A percentile compares a stretch with the other conserved stretches of the same genome.
phyloP scores from a whole-genome alignment of 2,888 invertebrate species.

The Phortica magna region DNA sequence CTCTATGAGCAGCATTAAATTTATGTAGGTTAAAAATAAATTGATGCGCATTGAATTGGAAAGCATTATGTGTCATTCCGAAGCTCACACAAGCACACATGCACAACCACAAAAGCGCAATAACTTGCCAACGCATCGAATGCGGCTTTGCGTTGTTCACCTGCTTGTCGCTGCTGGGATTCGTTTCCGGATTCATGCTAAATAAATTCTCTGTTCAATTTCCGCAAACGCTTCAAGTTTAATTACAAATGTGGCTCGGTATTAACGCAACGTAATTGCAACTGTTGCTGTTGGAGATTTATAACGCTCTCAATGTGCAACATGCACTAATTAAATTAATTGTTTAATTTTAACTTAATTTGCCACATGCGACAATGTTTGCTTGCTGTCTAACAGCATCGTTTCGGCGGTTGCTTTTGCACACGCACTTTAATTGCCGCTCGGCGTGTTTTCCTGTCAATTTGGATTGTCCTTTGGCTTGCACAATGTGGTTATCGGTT shows the following conservation, averaged over 20 bases:
- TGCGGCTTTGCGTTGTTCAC: neutral
- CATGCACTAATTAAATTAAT: constrained; percentile 67
- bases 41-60: neutral
- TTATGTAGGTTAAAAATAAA: neutral
- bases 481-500: neutral
- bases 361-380: constrained; percentile 66
- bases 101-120: too few relatives aligned
- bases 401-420: neutral
- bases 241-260: constrained; percentile 50
- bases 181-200: neutral
- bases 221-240: constrained; percentile 54
- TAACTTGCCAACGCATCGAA: neutral
- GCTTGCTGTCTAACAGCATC: neutral
- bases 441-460: neutral
- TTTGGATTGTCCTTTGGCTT: neutral
- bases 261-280: constrained; percentile 44
- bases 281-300: constrained; percentile 53
- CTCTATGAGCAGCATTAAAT: neutral
- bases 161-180: neutral
- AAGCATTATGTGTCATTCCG: neutral
- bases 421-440: neutral
- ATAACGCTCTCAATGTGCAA: constrained; percentile 33
- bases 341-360: constrained; percentile 72
- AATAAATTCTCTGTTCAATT: constrained; percentile 58
- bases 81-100: too few relatives aligned